These are phyloP conservation scores for Lepidocyrtoides sp. DNA, from an alignment of 2,888 invertebrate species.

Conservation along the genomic window DNA sequence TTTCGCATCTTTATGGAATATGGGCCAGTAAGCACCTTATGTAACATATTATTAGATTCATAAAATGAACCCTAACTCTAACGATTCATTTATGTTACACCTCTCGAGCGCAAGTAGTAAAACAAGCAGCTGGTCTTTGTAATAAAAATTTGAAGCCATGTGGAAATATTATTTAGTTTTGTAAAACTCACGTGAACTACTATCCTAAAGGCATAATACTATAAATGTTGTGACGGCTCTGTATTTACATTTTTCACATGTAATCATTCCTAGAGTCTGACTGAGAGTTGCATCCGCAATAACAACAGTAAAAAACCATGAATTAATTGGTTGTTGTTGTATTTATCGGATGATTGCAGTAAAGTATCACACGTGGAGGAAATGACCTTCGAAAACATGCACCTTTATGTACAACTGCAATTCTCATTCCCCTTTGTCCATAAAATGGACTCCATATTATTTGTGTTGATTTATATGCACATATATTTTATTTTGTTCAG, in stretches of 20 bases:
- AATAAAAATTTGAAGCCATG: not conserved
- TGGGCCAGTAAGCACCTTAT: not conserved
- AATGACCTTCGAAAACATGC: constrained; percentile 77
- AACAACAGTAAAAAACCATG: not conserved
- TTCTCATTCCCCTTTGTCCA: not conserved
- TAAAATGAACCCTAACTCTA: too few relatives aligned
- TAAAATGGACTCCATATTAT: not conserved
- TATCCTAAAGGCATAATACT: too few relatives aligned
- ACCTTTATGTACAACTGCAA: constrained; percentile 6
- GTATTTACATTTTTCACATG: too few relatives aligned
- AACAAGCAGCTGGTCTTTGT: not conserved
- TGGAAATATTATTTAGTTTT: not conserved
- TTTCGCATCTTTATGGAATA: too few relatives aligned
- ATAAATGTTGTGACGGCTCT: not conserved
- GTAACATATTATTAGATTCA: too few relatives aligned
- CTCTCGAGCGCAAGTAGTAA: too few relatives aligned
- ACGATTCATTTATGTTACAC: too few relatives aligned
- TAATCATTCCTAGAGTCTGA: too few relatives aligned
- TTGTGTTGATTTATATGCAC: not conserved
- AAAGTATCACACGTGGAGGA: constrained; percentile 82
- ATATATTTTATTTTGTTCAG: too few relatives aligned
- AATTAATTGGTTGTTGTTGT: not conserved
- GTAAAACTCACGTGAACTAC: too few relatives aligned
- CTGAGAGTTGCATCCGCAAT: not conserved
- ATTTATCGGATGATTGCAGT: constrained; percentile 20